These are phyloP conservation scores for Scatophagus argus DNA, from an alignment of 2,113 vertebrate species.

Conservation along the genomic window DNA sequence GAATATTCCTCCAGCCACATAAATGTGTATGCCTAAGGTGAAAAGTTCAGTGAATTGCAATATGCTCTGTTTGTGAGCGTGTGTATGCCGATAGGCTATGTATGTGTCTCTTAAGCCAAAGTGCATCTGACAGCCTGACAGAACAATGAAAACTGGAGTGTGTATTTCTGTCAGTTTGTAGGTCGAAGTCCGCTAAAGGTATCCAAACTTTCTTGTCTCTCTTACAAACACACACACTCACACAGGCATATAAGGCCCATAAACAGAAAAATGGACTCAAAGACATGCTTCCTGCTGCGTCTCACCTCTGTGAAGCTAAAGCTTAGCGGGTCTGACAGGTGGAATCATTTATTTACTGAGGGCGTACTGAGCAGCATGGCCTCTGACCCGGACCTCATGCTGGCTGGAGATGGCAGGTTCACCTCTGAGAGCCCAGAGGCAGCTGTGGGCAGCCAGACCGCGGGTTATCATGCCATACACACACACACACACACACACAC, in stretches of 20 bases:
- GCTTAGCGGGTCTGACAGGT: conserved; percentile 56
- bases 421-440: conserved; percentile 27
- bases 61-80: background rate
- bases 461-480: conserved; percentile 42
- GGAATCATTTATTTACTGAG: conserved; percentile 70
- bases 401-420: conserved; percentile 47
- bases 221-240: background rate
- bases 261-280: conserved; percentile 20
- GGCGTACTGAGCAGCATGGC: conserved; percentile 46
- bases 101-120: conserved; percentile 18
- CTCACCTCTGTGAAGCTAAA: conserved; percentile 30
- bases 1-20: conserved; percentile 24
- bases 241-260: background rate
- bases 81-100: background rate
- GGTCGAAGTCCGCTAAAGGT: conserved; percentile 13
- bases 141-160: conserved; percentile 28
- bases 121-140: conserved; percentile 37
- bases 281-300: background rate
- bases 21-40: conserved; percentile 22
- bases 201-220: background rate
- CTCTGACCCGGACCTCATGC: conserved; percentile 59
- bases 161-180: conserved; percentile 43
- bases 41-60: conserved; percentile 8
- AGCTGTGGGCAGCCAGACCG: conserved; percentile 23
- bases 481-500: conserved; percentile 6